Evolutionary conservation across 2,113 vertebrate species (phyloP).

Genomic region (Bostrychus sinensis): DNA sequence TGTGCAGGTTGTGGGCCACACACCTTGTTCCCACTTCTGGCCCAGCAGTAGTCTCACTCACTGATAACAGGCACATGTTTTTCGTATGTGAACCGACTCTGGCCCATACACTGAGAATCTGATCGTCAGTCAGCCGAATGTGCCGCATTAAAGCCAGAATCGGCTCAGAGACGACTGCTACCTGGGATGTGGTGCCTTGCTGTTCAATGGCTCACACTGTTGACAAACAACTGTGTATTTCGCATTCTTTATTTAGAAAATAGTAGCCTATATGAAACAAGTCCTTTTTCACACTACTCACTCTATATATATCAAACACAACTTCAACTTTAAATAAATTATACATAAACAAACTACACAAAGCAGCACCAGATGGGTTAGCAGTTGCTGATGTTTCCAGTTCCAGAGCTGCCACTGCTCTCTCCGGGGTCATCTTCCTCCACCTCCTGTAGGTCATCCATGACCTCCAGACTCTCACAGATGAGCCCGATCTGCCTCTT

Average conservation of each 20-base stretch:
- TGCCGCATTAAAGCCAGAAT: too few species aligned
- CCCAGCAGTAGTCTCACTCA: too few species aligned
- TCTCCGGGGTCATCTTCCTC: conserved; percentile 63
- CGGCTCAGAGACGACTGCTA: too few species aligned
- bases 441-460: conserved; percentile 70
- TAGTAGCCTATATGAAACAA: conserved; percentile 25
- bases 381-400: conserved; percentile 50
- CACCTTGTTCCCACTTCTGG: too few species aligned
- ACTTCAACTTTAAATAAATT: conserved; percentile 39
- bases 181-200: too few species aligned
- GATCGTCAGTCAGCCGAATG: too few species aligned
- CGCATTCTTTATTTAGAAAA: conserved; percentile 59
- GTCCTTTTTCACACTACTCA: conserved; percentile 22
- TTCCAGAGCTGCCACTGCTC: conserved; percentile 50
- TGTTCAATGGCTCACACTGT: too few species aligned
- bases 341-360: conserved; percentile 40
- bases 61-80: too few species aligned
- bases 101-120: too few species aligned
- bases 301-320: conserved; percentile 23
- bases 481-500: conserved; percentile 77
- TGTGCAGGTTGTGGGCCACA: too few species aligned
- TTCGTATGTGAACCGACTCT: too few species aligned
- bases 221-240: too few species aligned
- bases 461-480: conserved; percentile 77
- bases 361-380: conserved; percentile 37